Evolutionary conservation across 2,888 invertebrate genomes (phyloP), one percentile per base, ranked within the genome.

Genomic region (Linnaemya tessellans): DNA sequence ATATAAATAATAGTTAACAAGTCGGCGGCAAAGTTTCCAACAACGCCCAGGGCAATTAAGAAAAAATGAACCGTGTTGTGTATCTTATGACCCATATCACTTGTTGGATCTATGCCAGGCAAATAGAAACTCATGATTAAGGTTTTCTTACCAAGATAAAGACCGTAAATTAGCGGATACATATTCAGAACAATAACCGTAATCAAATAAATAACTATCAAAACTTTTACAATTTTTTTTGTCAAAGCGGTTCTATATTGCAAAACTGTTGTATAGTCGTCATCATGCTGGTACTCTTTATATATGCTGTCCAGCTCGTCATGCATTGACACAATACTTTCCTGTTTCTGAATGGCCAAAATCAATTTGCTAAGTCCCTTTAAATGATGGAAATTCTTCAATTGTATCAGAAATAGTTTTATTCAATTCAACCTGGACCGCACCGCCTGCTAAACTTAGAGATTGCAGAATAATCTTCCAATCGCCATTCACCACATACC

Each of bases 21-120:
- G 22, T 90, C 90, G 1, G 83, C 88, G 0, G 88, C 88, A 68
- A 89, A 90, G 22, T 90, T 90, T 0, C 90, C 90, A 60, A 90
- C 88, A 0, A 77, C 87, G 0, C 89, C 90, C 38, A 90, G 75
- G 4, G 13, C 0, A 0, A 89, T 20, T 0, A 87, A 70, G 0
- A 51, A 46, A 0, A 73, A 20, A 22, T 90, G 90, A 1, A 87
- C 10, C 0, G 15, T 10, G 0, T 81, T 38, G 41, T 89, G 43
- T 2, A 88, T n/a, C 1, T 86, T 3, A 68, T 88, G 80, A 1
- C 89, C 89, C 0, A 9, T 18, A 18, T 87, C 84, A 7, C 83
- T 86, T 1, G 22, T 43, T 0, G 87, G 81, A 71, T 90, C 87
- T 0, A 90, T 43, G 0, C 88, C 86, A 0, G 90, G 90, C 30